Percentiles rank a stretch among this genome's conserved stretches.
Conservation (phyloP, 2,113 vertebrate genomes). For the Microcebus tavaratra region DNA sequence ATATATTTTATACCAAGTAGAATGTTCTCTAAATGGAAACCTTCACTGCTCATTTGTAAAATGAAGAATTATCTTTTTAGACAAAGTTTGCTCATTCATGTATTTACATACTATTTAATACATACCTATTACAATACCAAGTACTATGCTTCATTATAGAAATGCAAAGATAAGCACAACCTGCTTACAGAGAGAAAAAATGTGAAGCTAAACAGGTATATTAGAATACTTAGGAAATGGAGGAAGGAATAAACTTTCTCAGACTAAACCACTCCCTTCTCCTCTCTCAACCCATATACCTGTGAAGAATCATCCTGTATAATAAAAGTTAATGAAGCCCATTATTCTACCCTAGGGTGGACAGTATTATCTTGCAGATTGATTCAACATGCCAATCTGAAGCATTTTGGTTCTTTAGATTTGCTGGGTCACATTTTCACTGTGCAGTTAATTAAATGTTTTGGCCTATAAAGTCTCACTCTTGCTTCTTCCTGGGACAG, state of each 20-base stretch:
- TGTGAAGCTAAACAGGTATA: background rate
- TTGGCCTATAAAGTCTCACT: constrained; percentile 27
- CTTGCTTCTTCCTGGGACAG: constrained; percentile 14
- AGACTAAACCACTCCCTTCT: background rate
- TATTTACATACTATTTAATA: background rate
- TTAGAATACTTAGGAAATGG: background rate
- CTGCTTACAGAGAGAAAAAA: background rate
- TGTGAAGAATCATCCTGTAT: background rate
- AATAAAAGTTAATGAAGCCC: background rate
- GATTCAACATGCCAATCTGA: background rate
- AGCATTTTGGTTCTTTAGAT: background rate
- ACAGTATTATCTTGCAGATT: background rate
- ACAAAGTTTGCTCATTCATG: background rate
- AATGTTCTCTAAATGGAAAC: background rate
- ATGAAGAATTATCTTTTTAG: background rate
- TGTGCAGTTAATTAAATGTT: constrained; percentile 44
- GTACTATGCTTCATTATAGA: background rate
- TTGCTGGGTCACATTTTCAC: constrained; percentile 49
- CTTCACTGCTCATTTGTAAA: background rate
- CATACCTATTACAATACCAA: background rate
- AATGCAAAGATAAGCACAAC: background rate
- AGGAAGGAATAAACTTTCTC: background rate
- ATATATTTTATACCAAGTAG: background rate
- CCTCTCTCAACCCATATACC: background rate
- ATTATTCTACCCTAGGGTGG: background rate